Percentiles rank a stretch among this genome's conserved stretches.
Conservation (phyloP, 1,140 invertebrate genomes). For the Cardiocondyla obscurior region DNA sequence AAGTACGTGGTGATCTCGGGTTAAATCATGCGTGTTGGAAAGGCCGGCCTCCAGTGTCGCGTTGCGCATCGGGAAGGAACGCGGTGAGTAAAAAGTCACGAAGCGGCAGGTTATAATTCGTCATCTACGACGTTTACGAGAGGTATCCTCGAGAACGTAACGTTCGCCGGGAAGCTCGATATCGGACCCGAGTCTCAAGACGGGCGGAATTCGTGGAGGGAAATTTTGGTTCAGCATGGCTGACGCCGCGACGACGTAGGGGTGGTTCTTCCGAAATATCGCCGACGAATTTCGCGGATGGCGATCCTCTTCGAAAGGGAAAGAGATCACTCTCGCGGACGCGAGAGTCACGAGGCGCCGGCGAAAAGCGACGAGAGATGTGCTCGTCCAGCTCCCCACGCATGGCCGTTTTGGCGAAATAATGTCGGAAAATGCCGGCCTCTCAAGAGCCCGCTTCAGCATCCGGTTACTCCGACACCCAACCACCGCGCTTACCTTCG, state of each 20-base stretch:
- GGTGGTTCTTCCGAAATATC: background rate
- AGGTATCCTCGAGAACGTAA: background rate
- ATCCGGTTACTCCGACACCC: slow-evolving; percentile 22
- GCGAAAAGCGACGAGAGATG: slow-evolving; percentile 58
- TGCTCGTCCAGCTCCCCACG: slow-evolving; percentile 56
- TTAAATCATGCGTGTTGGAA: slow-evolving; percentile 12
- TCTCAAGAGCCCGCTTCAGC: slow-evolving; percentile 44
- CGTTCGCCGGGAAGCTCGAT: background rate
- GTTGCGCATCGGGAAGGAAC: slow-evolving; percentile 5
- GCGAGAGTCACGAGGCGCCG: background rate
- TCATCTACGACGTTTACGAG: background rate
- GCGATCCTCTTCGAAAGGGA: background rate
- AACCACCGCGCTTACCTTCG: background rate
- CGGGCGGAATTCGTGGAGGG: slow-evolving; percentile 9
- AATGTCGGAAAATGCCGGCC: slow-evolving; percentile 71
- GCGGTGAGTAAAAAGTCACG: background rate
- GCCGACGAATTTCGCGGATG: background rate
- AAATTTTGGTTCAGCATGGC: slow-evolving; percentile 36
- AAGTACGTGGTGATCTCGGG: background rate
- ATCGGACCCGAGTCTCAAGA: background rate
- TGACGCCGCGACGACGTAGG: slow-evolving; percentile 10
- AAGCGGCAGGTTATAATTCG: background rate
- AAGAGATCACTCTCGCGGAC: background rate
- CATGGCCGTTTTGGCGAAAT: slow-evolving; percentile 69
- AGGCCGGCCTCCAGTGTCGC: background rate